phyloP scores from a whole-genome alignment of 1,140 invertebrate species.

The Vollenhovia emeryi region DNA sequence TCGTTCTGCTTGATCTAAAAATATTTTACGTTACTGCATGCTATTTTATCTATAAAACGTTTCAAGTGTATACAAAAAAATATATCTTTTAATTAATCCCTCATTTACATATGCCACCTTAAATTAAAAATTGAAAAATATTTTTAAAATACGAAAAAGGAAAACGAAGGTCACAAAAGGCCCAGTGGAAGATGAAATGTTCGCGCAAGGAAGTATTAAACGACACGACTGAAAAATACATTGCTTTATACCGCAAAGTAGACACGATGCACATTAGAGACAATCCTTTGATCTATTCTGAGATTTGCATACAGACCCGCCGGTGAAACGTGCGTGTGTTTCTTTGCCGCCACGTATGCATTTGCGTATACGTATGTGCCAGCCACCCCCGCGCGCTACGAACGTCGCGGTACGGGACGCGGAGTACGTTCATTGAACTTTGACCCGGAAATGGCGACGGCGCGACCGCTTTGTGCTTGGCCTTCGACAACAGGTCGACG shows the following conservation, averaged over 20 bases:
- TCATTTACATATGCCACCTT: background rate
- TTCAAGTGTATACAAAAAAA: background rate
- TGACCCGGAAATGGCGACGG: slow-evolving; percentile 66
- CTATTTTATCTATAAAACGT: background rate
- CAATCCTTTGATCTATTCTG: slow-evolving; percentile 62
- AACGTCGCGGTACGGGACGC: slow-evolving; percentile 10
- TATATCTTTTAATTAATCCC: background rate
- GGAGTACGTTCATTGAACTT: slow-evolving; percentile 68
- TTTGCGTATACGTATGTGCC: background rate
- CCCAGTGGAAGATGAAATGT: background rate
- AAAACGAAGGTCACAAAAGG: background rate
- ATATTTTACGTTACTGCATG: background rate
- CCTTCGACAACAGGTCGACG: slow-evolving; percentile 71
- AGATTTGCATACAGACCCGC: slow-evolving; percentile 12
- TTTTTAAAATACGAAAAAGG: background rate
- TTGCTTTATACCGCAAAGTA: background rate
- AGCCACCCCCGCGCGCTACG: background rate
- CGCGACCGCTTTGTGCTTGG: slow-evolving; percentile 67
- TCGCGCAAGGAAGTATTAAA: background rate
- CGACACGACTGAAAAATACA: slow-evolving; percentile 7
- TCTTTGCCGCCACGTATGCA: background rate
- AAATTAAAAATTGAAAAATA: background rate
- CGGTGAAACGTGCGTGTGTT: background rate
- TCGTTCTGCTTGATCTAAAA: background rate
- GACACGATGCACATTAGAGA: slow-evolving; percentile 25